phyloP scores from a whole-genome alignment of 2,888 invertebrate species.

The Apotomis betuletana region DNA sequence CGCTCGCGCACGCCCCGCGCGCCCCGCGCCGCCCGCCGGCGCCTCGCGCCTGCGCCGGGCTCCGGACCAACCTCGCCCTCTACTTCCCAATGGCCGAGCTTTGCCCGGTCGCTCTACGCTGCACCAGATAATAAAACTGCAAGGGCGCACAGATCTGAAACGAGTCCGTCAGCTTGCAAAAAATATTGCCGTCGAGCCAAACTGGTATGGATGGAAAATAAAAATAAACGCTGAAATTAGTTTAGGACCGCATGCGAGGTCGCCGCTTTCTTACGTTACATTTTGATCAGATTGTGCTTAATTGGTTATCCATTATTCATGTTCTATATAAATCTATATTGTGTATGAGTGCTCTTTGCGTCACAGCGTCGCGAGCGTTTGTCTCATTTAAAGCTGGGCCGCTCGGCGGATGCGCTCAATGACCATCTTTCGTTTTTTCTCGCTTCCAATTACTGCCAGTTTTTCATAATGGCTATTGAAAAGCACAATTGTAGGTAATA shows the following conservation, averaged over 20 bases:
- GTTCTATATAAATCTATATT: conserved; percentile 16
- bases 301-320: conserved; percentile 29
- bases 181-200: conserved; percentile 52
- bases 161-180: conserved; percentile 62
- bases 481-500: conserved; percentile 64
- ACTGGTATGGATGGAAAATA: conserved; percentile 26
- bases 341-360: conserved; percentile 7
- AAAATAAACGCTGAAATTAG: conserved; percentile 20
- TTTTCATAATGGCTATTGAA: conserved; percentile 68
- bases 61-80: conserved; percentile 35
- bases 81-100: conserved; percentile 68
- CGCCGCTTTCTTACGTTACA: neutral
- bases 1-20: conserved; percentile 63
- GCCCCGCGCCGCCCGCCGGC: conserved; percentile 48
- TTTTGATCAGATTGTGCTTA: conserved; percentile 25
- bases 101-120: conserved; percentile 66
- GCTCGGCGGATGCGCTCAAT: conserved; percentile 57
- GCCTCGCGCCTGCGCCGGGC: conserved; percentile 44
- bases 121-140: conserved; percentile 61
- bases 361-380: conserved; percentile 46
- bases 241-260: conserved; percentile 4
- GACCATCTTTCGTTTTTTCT: conserved; percentile 68
- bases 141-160: conserved; percentile 65
- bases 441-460: conserved; percentile 72
- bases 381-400: conserved; percentile 36